Conservation (phyloP, 2,113 vertebrate species). For the Calyptomena viridis region DNA sequence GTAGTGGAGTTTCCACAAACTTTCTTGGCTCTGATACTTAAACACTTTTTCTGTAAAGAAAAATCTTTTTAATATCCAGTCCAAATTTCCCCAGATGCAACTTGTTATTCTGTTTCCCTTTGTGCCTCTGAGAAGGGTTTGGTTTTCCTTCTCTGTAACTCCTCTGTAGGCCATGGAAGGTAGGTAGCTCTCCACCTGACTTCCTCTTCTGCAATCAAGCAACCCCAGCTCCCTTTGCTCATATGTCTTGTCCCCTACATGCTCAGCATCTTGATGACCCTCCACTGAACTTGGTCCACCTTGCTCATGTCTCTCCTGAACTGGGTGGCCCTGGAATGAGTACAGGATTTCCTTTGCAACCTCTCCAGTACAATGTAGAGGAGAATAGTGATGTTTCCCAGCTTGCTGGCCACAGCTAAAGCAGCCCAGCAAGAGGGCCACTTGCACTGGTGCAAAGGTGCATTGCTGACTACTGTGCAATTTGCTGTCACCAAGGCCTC, state of each 20-base stretch:
- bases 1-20: background rate
- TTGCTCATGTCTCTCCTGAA: background rate
- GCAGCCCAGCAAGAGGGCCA: background rate
- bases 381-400: background rate
- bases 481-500: background rate
- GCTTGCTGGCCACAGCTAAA: rapidly evolving
- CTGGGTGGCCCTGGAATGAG: background rate
- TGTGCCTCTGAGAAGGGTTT: background rate
- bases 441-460: background rate
- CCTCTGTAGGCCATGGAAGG: background rate
- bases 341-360: background rate
- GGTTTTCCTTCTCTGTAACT: background rate
- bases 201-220: background rate
- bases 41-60: background rate
- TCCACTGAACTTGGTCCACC: background rate
- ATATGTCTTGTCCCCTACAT: background rate
- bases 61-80: background rate
- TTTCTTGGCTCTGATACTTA: background rate
- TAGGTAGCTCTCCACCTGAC: background rate
- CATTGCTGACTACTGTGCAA: background rate
- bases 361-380: background rate
- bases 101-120: background rate
- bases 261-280: background rate
- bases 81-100: background rate
- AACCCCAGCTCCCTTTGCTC: background rate